Conservation (phyloP, 2,888 invertebrate genomes). For the Bedellia somnulentella region DNA sequence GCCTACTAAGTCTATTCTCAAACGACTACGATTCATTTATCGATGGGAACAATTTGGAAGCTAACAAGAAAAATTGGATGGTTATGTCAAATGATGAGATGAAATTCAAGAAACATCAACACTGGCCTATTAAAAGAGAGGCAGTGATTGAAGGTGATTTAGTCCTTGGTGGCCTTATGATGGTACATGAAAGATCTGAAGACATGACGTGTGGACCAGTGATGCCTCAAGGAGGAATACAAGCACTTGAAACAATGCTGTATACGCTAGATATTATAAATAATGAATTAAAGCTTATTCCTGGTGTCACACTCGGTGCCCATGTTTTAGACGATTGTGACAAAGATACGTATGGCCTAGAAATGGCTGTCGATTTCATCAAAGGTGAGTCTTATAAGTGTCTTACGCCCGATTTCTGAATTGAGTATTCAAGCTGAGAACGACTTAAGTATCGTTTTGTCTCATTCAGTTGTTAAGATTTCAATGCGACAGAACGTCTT, state of each 20-base stretch:
- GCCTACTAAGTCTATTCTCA: no score
- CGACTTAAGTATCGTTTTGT: no score
- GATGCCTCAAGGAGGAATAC: conserved; percentile 91
- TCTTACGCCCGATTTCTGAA: no score
- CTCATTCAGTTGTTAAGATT: no score
- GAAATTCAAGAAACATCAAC: conserved; percentile 30
- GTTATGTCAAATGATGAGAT: conserved; percentile 40
- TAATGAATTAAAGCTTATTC: conserved; percentile 64
- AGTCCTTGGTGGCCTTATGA: conserved; percentile 89
- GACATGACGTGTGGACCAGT: conserved; percentile 87
- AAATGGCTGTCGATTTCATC: conserved; percentile 95
- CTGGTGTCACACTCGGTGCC: conserved; percentile 81
- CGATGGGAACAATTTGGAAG: no score
- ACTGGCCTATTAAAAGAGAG: conserved; percentile 85
- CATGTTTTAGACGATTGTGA: conserved; percentile 94
- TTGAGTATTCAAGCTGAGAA: no score
- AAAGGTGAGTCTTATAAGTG: conserved; percentile 76
- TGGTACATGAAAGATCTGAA: conserved; percentile 89
- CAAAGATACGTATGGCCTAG: conserved; percentile 92
- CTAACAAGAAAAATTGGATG: conserved; percentile 29
- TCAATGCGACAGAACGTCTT: no score
- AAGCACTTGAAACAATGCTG: conserved; percentile 90
- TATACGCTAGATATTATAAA: conserved; percentile 85
- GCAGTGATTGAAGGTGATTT: conserved; percentile 87
- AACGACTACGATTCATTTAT: no score